A percentile compares a stretch with the other conserved stretches of the same genome.
phyloP scores from a whole-genome alignment of 2,113 vertebrate species.

The Pseudorectes ferrugineus region DNA sequence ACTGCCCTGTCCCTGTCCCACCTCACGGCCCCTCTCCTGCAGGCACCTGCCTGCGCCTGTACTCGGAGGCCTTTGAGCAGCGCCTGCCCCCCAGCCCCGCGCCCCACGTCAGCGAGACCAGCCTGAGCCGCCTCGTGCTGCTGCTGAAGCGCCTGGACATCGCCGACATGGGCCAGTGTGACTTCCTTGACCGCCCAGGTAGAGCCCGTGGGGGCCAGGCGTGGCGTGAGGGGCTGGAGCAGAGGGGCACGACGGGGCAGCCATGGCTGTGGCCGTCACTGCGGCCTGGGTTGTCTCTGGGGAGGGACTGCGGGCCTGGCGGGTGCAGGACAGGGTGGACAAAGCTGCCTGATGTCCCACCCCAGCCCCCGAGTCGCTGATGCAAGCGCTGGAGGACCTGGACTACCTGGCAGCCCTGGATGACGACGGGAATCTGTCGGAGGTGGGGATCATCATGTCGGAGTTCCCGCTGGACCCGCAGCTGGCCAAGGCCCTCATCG shows the following conservation, averaged over 20 bases:
- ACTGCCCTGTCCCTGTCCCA: not conserved
- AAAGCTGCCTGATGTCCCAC: not conserved
- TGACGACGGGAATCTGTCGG: constrained; percentile 82
- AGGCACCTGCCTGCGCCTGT: constrained; percentile 90
- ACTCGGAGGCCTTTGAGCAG: constrained; percentile 77
- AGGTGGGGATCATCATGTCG: constrained; percentile 86
- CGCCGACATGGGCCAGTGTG: constrained; percentile 83
- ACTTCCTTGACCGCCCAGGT: constrained; percentile 86
- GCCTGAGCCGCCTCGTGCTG: constrained; percentile 83
- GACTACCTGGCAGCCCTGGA: constrained; percentile 87
- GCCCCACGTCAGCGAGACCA: constrained; percentile 84
- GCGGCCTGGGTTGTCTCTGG: not conserved
- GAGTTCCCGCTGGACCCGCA: constrained; percentile 83
- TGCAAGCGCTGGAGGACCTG: constrained; percentile 88
- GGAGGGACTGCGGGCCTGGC: not conserved
- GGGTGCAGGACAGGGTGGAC: not conserved
- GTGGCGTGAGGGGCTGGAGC: accelerated
- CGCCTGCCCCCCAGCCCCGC: constrained; percentile 68
- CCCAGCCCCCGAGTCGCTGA: constrained; percentile 82
- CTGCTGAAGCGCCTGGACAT: constrained; percentile 86
- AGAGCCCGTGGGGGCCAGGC: accelerated
- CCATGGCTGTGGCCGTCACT: accelerated
- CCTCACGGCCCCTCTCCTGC: not conserved
- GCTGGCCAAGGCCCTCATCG: constrained; percentile 85
- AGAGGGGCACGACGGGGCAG: accelerated